These are phyloP conservation scores for Chrysogorgia sp. DNA, from an alignment of 92 coral and sea anemone species.

Conservation along the genomic window DNA sequence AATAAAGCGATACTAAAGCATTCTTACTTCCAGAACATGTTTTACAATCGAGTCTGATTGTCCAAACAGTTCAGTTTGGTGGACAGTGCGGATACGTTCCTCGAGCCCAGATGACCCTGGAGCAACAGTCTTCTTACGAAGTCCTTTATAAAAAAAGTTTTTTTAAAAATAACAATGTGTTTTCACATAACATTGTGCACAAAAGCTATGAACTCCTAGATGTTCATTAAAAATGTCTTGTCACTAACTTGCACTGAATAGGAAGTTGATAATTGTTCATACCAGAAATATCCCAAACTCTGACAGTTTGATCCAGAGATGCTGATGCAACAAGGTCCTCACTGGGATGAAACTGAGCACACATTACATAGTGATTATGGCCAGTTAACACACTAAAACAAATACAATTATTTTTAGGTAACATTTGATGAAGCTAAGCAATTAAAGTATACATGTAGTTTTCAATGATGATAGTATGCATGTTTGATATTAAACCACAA, in stretches of 20 bases:
- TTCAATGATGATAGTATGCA: too few species aligned
- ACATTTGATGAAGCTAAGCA: neutral
- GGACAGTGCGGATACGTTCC: constrained; percentile 89
- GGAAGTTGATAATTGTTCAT: neutral
- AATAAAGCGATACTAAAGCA: neutral
- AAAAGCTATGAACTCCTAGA: neutral
- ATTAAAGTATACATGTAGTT: neutral
- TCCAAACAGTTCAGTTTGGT: constrained; percentile 96
- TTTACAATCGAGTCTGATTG: constrained; percentile 99
- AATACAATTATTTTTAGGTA: neutral
- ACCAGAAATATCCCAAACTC: constrained; percentile 99
- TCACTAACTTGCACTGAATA: too few species aligned
- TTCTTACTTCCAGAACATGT: constrained; percentile 90
- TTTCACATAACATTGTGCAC: neutral
- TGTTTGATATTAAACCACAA: too few species aligned
- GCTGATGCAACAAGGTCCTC: constrained; percentile 97
- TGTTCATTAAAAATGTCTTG: neutral
- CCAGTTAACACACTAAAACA: constrained; percentile 85
- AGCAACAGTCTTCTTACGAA: constrained; percentile 97
- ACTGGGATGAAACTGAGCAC: constrained; percentile 96
- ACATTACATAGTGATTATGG: constrained; percentile 99
- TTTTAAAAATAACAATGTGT: neutral
- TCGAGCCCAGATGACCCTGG: constrained; percentile 94
- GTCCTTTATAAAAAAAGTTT: constrained; percentile 61
- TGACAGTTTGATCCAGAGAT: constrained; percentile 95